Evolutionary conservation across 2,113 vertebrate species (phyloP), one percentile per base, ranked within the genome.

Genomic region (Manacus vitellinus): DNA sequence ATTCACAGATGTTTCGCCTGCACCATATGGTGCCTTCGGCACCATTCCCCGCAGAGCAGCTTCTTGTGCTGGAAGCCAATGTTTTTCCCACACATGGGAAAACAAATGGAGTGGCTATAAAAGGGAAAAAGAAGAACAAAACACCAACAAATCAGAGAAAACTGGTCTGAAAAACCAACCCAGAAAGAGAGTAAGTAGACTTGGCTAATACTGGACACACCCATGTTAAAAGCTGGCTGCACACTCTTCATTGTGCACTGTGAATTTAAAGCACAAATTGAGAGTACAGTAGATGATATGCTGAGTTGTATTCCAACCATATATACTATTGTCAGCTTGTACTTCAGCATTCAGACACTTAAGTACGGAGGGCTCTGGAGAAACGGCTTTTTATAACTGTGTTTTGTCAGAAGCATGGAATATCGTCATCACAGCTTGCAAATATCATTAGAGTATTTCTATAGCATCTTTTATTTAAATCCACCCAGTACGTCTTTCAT

Each of bases 11-110:
- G 92, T 96, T 94, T 46, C 1, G 15, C 85, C 91, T 41, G 55
- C 75, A 19, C 96, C 96, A 97, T 97, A 95, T 95, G 97, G 95
- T n/a, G 30, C 9, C 0, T 61, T 78, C 79, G 72, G 85, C 94
- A 88, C 63, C 59, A 1, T 33, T 95, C 95, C 92, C 96, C 0
- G 0, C 75, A 79, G 81, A 78, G 86, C 9, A 0, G 54, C 74
- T 95, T 30, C 74, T 89, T 33, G 76, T 0, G 0, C 77, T 91
- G 92, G 62, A 93, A 97, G 91, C 87, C 93, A 91, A 43, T 95
- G 84, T 71, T 95, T 94, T 81, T 89, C 88, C 83, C 89, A 92
- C 91, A 94, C 65, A 79, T 59, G 93, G 88, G 86, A 49, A 92
- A 94, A 76, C 94, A 91, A 94, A 94, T 4, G 75, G 94, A 72